Conservation (phyloP, 2,888 invertebrate species). For the Imbricaverruca yamaguchii region DNA sequence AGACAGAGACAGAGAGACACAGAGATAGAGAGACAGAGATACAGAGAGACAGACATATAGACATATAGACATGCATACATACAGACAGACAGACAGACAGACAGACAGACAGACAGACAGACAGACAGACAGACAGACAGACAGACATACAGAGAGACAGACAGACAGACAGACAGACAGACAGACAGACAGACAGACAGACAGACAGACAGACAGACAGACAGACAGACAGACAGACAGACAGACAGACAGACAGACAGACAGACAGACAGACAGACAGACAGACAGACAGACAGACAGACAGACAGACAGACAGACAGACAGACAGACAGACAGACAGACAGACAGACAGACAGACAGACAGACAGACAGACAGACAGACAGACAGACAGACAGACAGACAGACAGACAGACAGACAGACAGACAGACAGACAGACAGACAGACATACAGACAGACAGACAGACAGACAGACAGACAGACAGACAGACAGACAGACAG, state of each 20-base stretch:
- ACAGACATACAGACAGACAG: conserved; percentile 4
- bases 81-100: too few relatives aligned
- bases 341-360: background rate
- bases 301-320: background rate
- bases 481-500: conserved; percentile 23
- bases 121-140: too few relatives aligned
- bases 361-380: background rate
- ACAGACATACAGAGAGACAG: too few relatives aligned
- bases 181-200: too few relatives aligned
- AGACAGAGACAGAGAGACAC: background rate
- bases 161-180: too few relatives aligned
- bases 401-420: background rate
- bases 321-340: background rate
- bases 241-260: too few relatives aligned
- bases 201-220: too few relatives aligned
- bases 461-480: background rate
- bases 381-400: background rate
- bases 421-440: background rate
- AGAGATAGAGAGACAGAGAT: background rate
- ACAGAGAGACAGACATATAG: background rate
- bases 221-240: too few relatives aligned
- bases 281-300: background rate
- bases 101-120: too few relatives aligned
- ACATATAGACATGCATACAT: too few relatives aligned
- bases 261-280: background rate